Evolutionary conservation across 2,113 vertebrate species (phyloP), one percentile per base, ranked within the genome.

Genomic region (Heliornis fulica): DNA sequence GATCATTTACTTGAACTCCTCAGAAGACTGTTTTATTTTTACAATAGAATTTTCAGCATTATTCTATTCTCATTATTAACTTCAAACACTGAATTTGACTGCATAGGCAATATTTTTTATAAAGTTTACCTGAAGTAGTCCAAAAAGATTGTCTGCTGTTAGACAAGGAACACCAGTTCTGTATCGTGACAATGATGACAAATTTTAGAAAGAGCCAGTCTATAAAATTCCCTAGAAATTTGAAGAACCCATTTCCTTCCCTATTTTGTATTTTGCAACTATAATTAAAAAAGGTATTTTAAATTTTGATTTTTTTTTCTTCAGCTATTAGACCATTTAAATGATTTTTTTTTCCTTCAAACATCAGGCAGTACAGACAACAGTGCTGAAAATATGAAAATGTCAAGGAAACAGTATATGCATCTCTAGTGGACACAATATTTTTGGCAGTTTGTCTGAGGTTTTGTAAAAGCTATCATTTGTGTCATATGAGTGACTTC

Each of bases 381-480:
- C 19, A 71, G 12, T 89, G 46, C 1, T 79, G 41, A 74, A 94
- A 87, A 72, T 51, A 40, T 18, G 11, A n/a, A n/a, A n/a, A 56
- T 85, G 26, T 64, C 60, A 82, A 83, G 20, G 41, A 83, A 51
- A 40, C 8, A 53, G 20, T 38, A 32, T 18, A 21, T 5, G 0
- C n/a, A 57, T 61, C 45, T n/a, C 32, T 76, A 84, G 41, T 25
- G 31, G 21, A 81, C 40, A 57, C 13, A 77, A 7, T 41, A 48
- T 74, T 81, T 96, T 81, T 89, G 57, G 54, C 38, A 59, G 13
- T 56, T 78, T 74, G 25, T 93, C 54, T 93, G 72, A 91, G 77
- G 61, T 84, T 92, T 95, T n/a, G 5, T 82, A 64, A 93, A 92
- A 89, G 51, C 69, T 65, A 40, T 79, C 17, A 91, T 91, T 92